phyloP scores from a whole-genome alignment of 2,888 invertebrate species.

The Drosophila monieri region DNA sequence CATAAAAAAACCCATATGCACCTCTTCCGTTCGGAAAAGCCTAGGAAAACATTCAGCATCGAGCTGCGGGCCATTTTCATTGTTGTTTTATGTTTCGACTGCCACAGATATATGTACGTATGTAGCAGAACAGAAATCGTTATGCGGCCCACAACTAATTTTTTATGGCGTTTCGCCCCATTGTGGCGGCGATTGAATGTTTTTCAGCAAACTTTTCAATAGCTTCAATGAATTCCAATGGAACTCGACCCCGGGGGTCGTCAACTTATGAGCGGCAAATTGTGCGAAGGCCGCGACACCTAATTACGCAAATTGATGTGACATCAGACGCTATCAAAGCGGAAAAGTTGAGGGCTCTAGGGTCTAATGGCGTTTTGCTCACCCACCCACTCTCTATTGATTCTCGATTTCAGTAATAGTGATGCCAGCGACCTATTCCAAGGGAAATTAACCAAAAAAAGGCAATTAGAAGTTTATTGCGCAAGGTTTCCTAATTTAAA shows the following conservation, averaged over 20 bases:
- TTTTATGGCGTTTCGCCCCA: slow-evolving; percentile 24
- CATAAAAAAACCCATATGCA: slow-evolving; percentile 58
- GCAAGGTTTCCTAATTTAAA: background rate
- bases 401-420: slow-evolving; percentile 4
- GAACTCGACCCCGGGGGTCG: slow-evolving; percentile 16
- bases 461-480: background rate
- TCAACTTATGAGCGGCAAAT: slow-evolving; percentile 1
- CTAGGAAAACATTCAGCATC: slow-evolving; percentile 19
- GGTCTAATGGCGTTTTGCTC: slow-evolving; percentile 1
- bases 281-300: slow-evolving; percentile 28
- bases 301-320: slow-evolving; percentile 44
- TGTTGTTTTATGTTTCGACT: slow-evolving; percentile 40
- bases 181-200: slow-evolving; percentile 37
- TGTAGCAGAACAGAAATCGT: slow-evolving; percentile 49
- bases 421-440: slow-evolving; percentile 8
- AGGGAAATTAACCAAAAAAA: background rate
- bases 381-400: slow-evolving; percentile 15
- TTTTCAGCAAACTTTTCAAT: slow-evolving; percentile 31
- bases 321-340: slow-evolving; percentile 17
- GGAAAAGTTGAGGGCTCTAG: slow-evolving; percentile 15
- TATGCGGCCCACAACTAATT: slow-evolving; percentile 46
- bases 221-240: background rate
- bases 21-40: slow-evolving; percentile 7
- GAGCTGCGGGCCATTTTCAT: slow-evolving; percentile 25
- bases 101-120: slow-evolving; percentile 4